Evolutionary conservation across 2,797 vertebrate species (phyloP).

Genomic region (Cynopterus sphinx): DNA sequence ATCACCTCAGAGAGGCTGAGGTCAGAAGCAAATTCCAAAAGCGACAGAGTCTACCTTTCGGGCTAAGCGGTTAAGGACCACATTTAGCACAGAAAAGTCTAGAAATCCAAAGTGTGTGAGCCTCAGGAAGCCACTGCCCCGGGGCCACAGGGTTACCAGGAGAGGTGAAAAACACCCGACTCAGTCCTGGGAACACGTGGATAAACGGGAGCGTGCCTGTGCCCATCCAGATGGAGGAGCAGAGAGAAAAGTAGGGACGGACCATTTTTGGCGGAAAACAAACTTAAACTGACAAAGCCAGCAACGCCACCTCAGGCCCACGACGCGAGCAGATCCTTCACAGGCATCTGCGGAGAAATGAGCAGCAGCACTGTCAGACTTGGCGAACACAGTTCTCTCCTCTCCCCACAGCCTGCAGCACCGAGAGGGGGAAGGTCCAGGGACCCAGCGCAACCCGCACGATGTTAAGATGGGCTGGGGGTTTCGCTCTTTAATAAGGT

Average conservation of each 20-base stretch:
- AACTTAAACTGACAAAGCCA: background rate
- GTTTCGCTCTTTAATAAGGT: background rate
- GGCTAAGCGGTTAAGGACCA: background rate
- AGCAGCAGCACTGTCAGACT: accelerated
- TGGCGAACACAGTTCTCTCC: accelerated
- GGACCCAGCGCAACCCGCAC: accelerated
- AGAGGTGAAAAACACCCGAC: background rate
- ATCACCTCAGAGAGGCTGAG: background rate
- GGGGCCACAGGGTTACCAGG: background rate
- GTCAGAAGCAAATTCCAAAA: background rate
- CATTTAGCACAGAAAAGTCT: background rate
- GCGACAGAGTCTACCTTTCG: too few relatives aligned
- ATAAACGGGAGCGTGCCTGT: background rate
- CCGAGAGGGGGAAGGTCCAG: background rate
- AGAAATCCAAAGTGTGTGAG: background rate
- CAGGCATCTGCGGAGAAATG: accelerated
- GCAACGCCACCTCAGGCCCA: background rate
- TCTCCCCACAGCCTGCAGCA: accelerated
- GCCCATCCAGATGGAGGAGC: background rate
- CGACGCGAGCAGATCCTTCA: background rate
- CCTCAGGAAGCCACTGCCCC: background rate
- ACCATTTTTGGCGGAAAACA: background rate
- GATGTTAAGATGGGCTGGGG: background rate
- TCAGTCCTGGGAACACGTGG: background rate
- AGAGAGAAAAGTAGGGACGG: background rate